These are phyloP conservation scores for Minunthozetes semirufus DNA, from an alignment of 2,888 invertebrate species.

Conservation along the genomic window DNA sequence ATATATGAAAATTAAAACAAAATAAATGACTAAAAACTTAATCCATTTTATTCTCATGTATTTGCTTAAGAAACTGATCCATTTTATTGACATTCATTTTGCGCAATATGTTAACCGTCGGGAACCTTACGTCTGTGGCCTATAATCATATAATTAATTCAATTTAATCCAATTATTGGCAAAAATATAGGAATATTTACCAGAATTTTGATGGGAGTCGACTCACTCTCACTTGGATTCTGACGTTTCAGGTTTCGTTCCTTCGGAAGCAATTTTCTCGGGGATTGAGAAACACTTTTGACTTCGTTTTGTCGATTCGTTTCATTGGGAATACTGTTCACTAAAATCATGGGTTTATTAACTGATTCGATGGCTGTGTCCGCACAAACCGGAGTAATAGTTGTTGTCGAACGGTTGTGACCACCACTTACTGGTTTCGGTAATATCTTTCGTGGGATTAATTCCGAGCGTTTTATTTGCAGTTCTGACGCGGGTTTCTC, in stretches of 20 bases:
- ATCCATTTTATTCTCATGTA: background rate
- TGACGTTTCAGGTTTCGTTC: background rate
- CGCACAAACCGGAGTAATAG: background rate
- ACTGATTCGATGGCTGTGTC: background rate
- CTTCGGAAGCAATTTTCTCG: background rate
- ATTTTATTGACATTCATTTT: conserved; percentile 18
- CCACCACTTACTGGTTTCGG: background rate
- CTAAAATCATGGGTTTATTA: background rate
- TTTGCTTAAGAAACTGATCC: conserved; percentile 1
- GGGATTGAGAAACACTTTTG: background rate
- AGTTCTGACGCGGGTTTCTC: background rate
- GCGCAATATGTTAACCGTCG: conserved; percentile 8
- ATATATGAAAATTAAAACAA: background rate
- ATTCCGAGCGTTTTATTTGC: background rate
- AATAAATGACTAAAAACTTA: background rate
- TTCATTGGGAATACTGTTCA: background rate
- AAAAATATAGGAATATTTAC: background rate
- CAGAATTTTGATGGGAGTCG: background rate
- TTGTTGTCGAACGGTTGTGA: conserved; percentile 2
- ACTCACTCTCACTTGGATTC: background rate
- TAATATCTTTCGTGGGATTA: conserved; percentile 3
- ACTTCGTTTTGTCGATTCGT: background rate
- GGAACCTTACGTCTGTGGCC: conserved; percentile 7
- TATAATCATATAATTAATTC: background rate
- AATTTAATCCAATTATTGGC: background rate